A percentile compares a stretch with the other conserved stretches of the same genome.
Evolutionary conservation across 2,888 invertebrate species (phyloP).

Genomic region (Tetanocera ferruginea): DNA sequence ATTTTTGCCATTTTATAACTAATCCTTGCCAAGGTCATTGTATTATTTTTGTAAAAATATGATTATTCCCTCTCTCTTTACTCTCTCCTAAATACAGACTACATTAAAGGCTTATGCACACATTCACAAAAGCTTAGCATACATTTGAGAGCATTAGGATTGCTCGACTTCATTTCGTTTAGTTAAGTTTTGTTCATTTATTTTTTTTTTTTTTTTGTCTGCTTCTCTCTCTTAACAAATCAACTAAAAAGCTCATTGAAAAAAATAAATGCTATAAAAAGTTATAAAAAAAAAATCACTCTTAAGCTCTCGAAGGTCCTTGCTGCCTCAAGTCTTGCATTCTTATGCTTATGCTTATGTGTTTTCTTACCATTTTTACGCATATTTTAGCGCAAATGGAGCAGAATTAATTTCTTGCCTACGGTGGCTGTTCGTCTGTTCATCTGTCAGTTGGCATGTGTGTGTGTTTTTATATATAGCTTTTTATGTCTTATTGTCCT

Average conservation of each 20-base stretch:
- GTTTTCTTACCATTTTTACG: slow-evolving; percentile 27
- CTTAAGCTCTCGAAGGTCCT: not conserved
- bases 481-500: not conserved
- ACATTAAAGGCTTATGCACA: not conserved
- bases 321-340: not conserved
- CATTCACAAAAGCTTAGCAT: not conserved
- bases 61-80: too few species aligned
- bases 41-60: not conserved
- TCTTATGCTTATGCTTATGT: not conserved
- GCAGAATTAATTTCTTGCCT: slow-evolving; percentile 61
- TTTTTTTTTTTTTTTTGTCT: not conserved
- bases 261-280: too few species aligned
- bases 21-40: not conserved
- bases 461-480: slow-evolving; percentile 49
- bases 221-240: too few species aligned
- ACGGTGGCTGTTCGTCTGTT: not conserved
- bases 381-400: slow-evolving; percentile 62
- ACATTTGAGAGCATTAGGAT: not conserved
- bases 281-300: too few species aligned
- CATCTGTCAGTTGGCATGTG: slow-evolving; percentile 46
- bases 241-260: too few species aligned
- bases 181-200: not conserved
- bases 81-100: too few species aligned
- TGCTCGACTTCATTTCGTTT: not conserved
- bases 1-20: too few species aligned